Percentiles rank a stretch among this genome's conserved stretches.
Evolutionary conservation across 2,797 vertebrate species (phyloP).

Genomic region (Tragelaphus eurycerus): DNA sequence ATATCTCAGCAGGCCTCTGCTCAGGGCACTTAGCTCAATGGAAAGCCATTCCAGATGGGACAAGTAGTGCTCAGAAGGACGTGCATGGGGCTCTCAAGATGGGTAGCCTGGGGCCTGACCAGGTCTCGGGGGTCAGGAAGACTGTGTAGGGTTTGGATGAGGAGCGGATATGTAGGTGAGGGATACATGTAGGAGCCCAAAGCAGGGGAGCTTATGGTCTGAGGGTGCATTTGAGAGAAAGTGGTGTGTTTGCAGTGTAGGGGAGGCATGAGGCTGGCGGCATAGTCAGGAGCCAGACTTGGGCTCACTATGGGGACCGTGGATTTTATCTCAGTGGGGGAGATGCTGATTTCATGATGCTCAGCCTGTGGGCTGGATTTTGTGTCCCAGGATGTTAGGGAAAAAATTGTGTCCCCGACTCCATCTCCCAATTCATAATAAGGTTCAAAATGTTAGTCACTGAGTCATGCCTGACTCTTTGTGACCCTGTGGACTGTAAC

Average conservation of each 20-base stretch:
- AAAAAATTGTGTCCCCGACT: background rate
- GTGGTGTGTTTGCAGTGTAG: background rate
- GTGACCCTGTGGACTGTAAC: background rate
- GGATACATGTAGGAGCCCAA: background rate
- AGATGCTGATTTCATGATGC: background rate
- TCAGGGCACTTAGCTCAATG: background rate
- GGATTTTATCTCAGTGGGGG: background rate
- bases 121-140: background rate
- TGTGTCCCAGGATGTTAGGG: background rate
- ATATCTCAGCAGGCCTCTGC: background rate
- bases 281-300: background rate
- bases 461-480: background rate
- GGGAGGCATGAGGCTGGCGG: background rate
- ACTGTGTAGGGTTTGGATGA: background rate
- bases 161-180: background rate
- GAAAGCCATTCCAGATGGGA: background rate
- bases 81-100: fast-evolving
- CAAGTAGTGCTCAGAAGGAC: background rate
- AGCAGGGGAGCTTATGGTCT: background rate
- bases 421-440: background rate
- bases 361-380: background rate
- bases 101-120: background rate
- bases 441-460: background rate
- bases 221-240: background rate
- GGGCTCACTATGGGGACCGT: background rate